phyloP scores from a whole-genome alignment of 2,113 vertebrate genomes.

The Crotalus helleri region DNA sequence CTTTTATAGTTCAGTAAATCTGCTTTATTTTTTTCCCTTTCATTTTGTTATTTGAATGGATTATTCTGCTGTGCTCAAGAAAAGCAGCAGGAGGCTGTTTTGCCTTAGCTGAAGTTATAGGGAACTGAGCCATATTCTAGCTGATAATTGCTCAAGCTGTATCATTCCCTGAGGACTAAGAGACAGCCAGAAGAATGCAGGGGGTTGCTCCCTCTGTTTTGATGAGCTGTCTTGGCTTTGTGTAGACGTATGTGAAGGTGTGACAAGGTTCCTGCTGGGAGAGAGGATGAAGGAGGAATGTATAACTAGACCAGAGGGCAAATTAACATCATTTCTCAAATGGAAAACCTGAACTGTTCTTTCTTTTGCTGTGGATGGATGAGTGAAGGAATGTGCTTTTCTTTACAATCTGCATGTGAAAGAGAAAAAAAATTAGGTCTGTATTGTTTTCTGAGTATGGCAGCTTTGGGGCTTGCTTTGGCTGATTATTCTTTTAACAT shows the following conservation, averaged over 20 bases:
- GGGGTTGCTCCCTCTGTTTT: background rate
- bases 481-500: background rate
- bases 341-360: background rate
- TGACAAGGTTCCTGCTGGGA: background rate
- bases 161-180: background rate
- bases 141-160: background rate
- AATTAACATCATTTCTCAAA: background rate
- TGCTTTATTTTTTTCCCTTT: background rate
- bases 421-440: background rate
- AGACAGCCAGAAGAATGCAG: background rate
- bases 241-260: background rate
- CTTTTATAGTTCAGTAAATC: background rate
- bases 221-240: background rate
- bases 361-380: background rate
- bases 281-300: background rate
- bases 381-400: background rate
- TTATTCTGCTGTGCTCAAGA: background rate
- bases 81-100: background rate
- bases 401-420: background rate
- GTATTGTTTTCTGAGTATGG: background rate
- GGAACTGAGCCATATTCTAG: slow-evolving; percentile 11
- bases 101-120: background rate
- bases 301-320: background rate
- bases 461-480: background rate
- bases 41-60: background rate